Percentiles rank a stretch among this genome's conserved stretches.
These are phyloP conservation scores for Drosophila subpulchrella DNA, from an alignment of 1,140 invertebrate species.

Conservation along the genomic window DNA sequence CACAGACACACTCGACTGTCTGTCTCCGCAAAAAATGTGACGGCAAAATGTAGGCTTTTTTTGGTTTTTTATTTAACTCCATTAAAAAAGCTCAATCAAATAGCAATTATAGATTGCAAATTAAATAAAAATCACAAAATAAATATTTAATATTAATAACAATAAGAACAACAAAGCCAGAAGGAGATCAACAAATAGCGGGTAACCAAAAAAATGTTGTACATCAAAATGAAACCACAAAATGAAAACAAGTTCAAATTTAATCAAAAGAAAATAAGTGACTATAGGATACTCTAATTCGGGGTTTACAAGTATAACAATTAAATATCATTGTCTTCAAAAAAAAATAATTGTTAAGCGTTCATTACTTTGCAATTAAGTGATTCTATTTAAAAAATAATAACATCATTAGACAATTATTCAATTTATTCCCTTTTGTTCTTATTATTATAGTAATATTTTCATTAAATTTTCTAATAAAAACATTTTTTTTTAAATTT, in stretches of 20 bases:
- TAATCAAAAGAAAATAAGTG: not conserved
- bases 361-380: no score
- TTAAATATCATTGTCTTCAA: no score
- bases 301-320: no score
- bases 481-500: no score
- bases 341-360: no score
- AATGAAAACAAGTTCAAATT: constrained; percentile 25
- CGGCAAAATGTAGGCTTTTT: constrained; percentile 6
- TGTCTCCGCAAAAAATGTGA: not conserved
- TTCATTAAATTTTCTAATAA: no score
- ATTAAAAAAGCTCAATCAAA: constrained; percentile 59
- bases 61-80: not conserved
- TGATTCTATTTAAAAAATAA: no score
- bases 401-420: no score
- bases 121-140: constrained; percentile 80
- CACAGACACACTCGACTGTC: not conserved
- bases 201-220: constrained; percentile 36
- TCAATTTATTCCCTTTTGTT: no score
- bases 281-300: not conserved
- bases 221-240: constrained; percentile 34
- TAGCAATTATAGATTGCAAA: constrained; percentile 79
- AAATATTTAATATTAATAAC: constrained; percentile 82
- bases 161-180: constrained; percentile 33
- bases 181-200: constrained; percentile 40
- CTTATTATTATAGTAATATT: no score